phyloP scores from a whole-genome alignment of 2,113 vertebrate genomes.

The Chamaea fasciata region DNA sequence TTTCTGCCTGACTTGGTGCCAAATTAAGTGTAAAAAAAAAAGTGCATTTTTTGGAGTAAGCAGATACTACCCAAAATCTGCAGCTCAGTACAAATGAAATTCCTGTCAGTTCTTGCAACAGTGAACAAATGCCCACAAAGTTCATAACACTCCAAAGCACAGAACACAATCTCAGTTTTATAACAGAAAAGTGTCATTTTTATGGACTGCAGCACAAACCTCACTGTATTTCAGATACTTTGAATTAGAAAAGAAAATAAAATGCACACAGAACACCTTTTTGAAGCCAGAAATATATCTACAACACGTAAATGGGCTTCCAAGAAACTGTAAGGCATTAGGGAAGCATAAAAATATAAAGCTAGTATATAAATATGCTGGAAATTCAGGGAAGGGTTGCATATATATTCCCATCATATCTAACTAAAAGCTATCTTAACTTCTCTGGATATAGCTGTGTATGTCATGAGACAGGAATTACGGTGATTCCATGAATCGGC shows the following conservation, averaged over 20 bases:
- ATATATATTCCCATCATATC: not conserved
- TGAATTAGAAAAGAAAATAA: not conserved
- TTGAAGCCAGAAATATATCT: not conserved
- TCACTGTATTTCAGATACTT: not conserved
- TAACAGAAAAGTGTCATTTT: not conserved
- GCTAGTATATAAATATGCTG: not conserved
- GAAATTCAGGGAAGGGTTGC: not conserved
- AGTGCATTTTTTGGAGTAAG: not conserved
- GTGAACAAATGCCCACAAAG: not conserved
- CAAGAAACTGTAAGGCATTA: not conserved
- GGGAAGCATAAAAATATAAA: not conserved
- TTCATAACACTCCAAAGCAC: not conserved
- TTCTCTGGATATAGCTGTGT: not conserved
- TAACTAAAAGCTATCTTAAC: not conserved
- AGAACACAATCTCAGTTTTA: not conserved
- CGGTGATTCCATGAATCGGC: not conserved
- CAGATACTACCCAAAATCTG: not conserved
- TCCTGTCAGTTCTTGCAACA: not conserved
- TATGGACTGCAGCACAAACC: not conserved
- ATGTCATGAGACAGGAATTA: accelerated
- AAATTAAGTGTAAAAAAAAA: not conserved
- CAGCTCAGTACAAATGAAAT: not conserved
- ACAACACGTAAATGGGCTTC: accelerated
- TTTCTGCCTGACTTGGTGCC: not conserved
- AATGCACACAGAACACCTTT: not conserved